These are phyloP conservation scores for Achlya flavicornis DNA, from an alignment of 2,888 invertebrate genomes.

Conservation along the genomic window DNA sequence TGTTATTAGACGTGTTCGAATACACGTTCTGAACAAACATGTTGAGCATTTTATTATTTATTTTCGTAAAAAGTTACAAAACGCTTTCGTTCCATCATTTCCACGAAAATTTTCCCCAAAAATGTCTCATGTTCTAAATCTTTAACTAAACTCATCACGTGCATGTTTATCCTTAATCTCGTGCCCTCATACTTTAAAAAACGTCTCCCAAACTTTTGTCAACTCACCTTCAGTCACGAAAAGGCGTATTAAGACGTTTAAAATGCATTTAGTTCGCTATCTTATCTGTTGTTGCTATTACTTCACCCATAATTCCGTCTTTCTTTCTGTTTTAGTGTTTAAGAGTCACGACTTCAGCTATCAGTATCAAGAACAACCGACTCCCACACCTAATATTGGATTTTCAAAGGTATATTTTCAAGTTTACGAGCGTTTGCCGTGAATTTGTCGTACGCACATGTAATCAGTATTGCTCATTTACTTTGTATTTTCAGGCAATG, in stretches of 20 bases:
- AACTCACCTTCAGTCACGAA: conserved; percentile 80
- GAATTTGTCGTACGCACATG: conserved; percentile 43
- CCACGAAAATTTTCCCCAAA: conserved; percentile 52
- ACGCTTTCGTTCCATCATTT: conserved; percentile 33
- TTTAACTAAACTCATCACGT: conserved; percentile 74
- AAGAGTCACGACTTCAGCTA: conserved; percentile 89
- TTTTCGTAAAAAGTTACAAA: not conserved
- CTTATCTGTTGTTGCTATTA: conserved; percentile 78
- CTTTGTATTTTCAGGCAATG: conserved; percentile 91
- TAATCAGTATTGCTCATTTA: conserved; percentile 39
- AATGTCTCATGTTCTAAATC: conserved; percentile 75
- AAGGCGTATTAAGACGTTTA: conserved; percentile 81
- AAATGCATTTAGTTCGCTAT: conserved; percentile 81
- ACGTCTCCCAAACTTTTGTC: conserved; percentile 78
- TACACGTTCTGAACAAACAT: no score
- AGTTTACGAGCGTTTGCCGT: conserved; percentile 58
- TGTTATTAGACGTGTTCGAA: no score
- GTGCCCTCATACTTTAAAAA: conserved; percentile 54
- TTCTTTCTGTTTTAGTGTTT: conserved; percentile 91
- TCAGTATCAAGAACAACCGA: conserved; percentile 87
- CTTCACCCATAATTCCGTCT: conserved; percentile 80
- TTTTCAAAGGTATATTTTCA: conserved; percentile 91
- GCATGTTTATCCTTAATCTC: conserved; percentile 68
- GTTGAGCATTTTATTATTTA: no score
- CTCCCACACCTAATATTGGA: conserved; percentile 93